phyloP scores from a whole-genome alignment of 2,113 vertebrate species.

The Campylorhamphus procurvoides region DNA sequence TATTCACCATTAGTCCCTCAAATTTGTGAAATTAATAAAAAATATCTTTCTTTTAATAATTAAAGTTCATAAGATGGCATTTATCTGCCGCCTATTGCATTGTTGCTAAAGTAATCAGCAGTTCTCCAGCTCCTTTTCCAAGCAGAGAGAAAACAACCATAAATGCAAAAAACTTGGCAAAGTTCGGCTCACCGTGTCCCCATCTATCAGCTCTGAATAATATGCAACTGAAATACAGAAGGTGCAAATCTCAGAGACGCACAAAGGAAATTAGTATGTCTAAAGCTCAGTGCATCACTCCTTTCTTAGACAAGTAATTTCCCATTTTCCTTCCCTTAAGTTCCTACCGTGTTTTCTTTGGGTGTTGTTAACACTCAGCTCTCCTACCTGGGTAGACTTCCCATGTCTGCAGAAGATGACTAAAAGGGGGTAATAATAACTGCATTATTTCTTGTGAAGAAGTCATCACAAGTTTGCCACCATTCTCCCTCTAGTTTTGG shows the following conservation, averaged over 20 bases:
- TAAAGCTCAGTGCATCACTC: neutral
- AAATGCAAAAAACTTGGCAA: neutral
- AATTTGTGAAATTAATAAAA: neutral
- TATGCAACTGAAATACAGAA: neutral
- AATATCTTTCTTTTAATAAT: neutral
- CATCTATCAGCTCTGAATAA: neutral
- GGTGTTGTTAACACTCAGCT: neutral
- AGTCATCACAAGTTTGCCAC: neutral
- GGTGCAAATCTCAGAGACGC: neutral
- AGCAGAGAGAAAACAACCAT: neutral
- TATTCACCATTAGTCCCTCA: neutral
- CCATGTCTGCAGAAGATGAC: neutral
- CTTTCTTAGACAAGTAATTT: neutral
- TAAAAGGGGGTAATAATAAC: neutral
- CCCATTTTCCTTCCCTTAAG: neutral
- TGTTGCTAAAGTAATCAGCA: neutral
- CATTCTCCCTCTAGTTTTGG: neutral
- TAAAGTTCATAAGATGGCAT: neutral
- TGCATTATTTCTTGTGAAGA: neutral
- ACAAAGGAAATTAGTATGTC: neutral
- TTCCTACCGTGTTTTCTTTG: neutral
- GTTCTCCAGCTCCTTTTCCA: neutral
- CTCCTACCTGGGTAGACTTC: conserved; percentile 9
- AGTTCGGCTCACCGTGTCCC: neutral
- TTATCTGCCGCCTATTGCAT: neutral